Percentiles rank a stretch among this genome's conserved stretches.
phyloP scores from a whole-genome alignment of 2,888 invertebrate species.

The Euplexia lucipara region DNA sequence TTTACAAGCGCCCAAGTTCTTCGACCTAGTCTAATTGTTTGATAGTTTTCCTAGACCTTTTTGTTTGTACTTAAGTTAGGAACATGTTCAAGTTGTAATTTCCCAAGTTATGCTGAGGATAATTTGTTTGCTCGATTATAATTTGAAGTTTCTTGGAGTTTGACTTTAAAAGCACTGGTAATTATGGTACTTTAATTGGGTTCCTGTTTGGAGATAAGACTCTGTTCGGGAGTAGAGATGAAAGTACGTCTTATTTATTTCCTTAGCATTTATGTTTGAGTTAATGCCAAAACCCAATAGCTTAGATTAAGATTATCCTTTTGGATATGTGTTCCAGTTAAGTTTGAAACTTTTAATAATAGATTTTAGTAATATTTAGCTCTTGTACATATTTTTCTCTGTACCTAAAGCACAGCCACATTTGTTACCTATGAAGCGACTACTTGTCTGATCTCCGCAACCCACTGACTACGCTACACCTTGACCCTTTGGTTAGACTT shows the following conservation, averaged over 20 bases:
- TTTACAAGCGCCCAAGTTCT: constrained; percentile 56
- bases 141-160: constrained; percentile 32
- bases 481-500: too few species aligned
- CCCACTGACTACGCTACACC: too few species aligned
- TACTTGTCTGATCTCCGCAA: too few species aligned
- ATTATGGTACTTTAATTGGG: constrained; percentile 14
- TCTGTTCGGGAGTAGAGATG: neutral
- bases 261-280: neutral
- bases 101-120: constrained; percentile 8
- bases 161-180: constrained; percentile 4
- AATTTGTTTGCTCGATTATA: constrained; percentile 43
- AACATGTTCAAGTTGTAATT: constrained; percentile 45
- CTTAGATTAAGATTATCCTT: too few species aligned
- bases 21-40: constrained; percentile 54
- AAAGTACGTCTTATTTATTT: neutral
- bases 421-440: too few species aligned
- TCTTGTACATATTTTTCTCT: too few species aligned
- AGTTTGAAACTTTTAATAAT: too few species aligned
- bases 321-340: too few species aligned
- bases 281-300: too few species aligned
- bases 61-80: constrained; percentile 38
- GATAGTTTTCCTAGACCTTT: constrained; percentile 58
- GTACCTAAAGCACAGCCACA: too few species aligned
- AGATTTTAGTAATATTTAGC: too few species aligned
- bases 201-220: constrained; percentile 9